Conservation (phyloP, 2,888 invertebrate species). For the Ganaspis brasiliensis region DNA sequence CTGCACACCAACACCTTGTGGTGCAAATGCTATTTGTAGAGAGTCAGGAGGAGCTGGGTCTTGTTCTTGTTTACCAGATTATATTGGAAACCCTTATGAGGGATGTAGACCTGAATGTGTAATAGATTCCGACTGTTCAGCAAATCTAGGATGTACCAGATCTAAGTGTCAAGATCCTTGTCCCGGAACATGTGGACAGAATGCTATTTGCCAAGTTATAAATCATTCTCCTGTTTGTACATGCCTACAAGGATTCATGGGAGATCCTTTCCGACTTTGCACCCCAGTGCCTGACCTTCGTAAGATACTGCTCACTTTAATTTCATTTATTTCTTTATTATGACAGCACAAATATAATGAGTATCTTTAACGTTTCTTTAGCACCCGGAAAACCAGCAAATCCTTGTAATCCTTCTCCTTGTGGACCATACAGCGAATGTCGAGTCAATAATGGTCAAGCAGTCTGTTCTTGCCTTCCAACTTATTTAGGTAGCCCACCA, state of each 20-base stretch:
- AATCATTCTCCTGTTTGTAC: slow-evolving; percentile 89
- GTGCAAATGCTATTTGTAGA: slow-evolving; percentile 79
- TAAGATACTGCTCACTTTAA: slow-evolving; percentile 56
- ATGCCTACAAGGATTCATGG: slow-evolving; percentile 87
- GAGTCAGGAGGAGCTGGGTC: slow-evolving; percentile 78
- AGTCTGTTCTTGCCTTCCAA: slow-evolving; percentile 84
- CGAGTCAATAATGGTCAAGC: slow-evolving; percentile 87
- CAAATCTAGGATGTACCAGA: slow-evolving; percentile 87
- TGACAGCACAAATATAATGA: neutral
- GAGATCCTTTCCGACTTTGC: slow-evolving; percentile 91
- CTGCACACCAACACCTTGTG: slow-evolving; percentile 86
- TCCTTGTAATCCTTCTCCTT: slow-evolving; percentile 76
- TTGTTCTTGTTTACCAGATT: slow-evolving; percentile 82
- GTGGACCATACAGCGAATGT: slow-evolving; percentile 84
- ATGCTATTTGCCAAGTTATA: slow-evolving; percentile 87
- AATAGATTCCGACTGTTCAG: slow-evolving; percentile 89
- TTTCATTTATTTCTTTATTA: neutral
- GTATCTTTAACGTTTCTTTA: neutral
- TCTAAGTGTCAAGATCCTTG: slow-evolving; percentile 90
- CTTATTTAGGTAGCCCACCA: slow-evolving; percentile 85
- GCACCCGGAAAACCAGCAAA: slow-evolving; percentile 43
- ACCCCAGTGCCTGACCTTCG: slow-evolving; percentile 74
- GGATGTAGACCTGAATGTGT: slow-evolving; percentile 85
- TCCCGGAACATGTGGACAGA: slow-evolving; percentile 88
- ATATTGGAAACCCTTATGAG: slow-evolving; percentile 83